phyloP scores from a whole-genome alignment of 2,888 invertebrate species.

The Drosophila subquinaria region DNA sequence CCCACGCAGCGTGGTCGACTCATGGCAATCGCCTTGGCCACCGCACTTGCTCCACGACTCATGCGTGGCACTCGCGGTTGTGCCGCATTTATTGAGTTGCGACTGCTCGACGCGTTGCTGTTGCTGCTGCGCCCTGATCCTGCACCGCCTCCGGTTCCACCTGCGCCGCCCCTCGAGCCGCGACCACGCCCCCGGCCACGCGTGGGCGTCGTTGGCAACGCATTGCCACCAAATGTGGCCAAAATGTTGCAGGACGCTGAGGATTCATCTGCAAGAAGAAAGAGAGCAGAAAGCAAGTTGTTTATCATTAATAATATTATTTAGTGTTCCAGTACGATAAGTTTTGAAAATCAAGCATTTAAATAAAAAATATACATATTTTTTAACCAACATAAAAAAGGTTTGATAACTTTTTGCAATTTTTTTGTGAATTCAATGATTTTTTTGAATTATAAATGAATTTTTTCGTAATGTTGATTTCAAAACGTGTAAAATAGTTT shows the following conservation, averaged over 20 bases:
- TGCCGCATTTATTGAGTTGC: constrained; percentile 33
- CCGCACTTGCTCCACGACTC: constrained; percentile 84
- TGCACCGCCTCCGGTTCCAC: constrained; percentile 18
- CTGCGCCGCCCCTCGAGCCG: constrained; percentile 62
- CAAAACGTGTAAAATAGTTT: neutral
- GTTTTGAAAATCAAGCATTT: no score
- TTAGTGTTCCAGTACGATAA: no score
- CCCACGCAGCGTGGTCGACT: constrained; percentile 84
- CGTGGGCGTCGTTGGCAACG: constrained; percentile 40
- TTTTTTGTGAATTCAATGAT: no score
- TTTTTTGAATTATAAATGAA: no score
- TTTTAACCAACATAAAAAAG: no score
- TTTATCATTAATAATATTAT: no score
- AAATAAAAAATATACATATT: no score
- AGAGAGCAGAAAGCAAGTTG: neutral
- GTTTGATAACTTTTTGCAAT: no score
- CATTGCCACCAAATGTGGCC: constrained; percentile 31
- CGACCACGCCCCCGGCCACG: constrained; percentile 79
- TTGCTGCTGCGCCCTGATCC: constrained; percentile 17
- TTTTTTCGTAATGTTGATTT: neutral
- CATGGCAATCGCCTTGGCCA: constrained; percentile 80
- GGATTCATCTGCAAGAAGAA: constrained; percentile 54
- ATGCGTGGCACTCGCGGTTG: constrained; percentile 80
- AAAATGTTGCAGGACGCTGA: constrained; percentile 32
- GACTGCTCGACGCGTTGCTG: constrained; percentile 19